Evolutionary conservation across 1,140 invertebrate genomes (phyloP).

Genomic region (Pentalonia nigronervosa): DNA sequence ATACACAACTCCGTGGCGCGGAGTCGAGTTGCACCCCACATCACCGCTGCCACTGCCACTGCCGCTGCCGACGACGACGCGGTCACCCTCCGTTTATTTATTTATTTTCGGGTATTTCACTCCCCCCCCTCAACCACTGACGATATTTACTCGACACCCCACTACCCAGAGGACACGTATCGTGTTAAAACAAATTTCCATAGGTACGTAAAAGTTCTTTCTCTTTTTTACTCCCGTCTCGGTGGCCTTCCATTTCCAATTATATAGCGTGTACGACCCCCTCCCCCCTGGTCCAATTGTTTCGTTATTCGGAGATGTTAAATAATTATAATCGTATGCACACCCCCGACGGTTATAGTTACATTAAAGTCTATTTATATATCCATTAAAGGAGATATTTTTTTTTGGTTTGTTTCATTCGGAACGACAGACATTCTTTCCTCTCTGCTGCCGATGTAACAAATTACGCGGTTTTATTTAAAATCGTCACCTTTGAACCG

Average conservation of each 20-base stretch:
- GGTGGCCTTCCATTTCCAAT: background rate
- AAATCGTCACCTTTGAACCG: background rate
- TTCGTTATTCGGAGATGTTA: background rate
- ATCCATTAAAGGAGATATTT: background rate
- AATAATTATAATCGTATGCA: background rate
- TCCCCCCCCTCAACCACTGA: background rate
- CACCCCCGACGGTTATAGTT: background rate
- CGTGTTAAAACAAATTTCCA: constrained; percentile 47
- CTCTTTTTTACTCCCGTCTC: background rate
- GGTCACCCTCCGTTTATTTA: constrained; percentile 40
- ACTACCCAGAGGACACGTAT: background rate
- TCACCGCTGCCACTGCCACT: too few relatives aligned
- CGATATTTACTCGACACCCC: constrained; percentile 7
- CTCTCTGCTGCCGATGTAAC: background rate
- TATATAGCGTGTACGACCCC: background rate
- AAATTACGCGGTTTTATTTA: constrained; percentile 16
- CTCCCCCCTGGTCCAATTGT: background rate
- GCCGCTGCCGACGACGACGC: background rate
- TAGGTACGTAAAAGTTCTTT: background rate
- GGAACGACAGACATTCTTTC: background rate
- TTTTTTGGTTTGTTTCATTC: background rate
- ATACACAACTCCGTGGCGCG: constrained; percentile 28
- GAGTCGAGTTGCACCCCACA: constrained; percentile 36
- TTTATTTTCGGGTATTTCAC: constrained; percentile 14
- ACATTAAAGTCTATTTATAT: constrained; percentile 38